Base-by-base conservation (phyloP, 1,140 invertebrate genomes). In the Heterodera schachtii region DNA sequence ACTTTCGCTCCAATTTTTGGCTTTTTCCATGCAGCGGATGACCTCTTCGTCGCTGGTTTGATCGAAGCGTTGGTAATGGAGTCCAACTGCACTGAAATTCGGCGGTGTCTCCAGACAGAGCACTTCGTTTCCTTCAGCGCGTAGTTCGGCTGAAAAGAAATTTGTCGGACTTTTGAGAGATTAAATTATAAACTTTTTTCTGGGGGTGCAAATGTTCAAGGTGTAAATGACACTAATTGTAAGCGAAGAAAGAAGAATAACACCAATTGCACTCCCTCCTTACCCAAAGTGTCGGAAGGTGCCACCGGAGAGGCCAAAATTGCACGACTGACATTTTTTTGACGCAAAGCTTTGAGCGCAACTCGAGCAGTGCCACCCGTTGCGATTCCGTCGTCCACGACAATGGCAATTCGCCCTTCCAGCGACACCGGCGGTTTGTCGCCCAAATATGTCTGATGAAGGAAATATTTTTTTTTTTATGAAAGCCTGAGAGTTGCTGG, bases 371-470 rank as follows among this genome's bases (percentile, higher is more conserved):
- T 80, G 11, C 75, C 70, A 21, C 79, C 79, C 5, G 79, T 80
- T 31, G 79, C 79, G 8, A 80, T 80, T 57, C 79, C 79, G 69
- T 80, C 79, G 47, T 80, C 79, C 21, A 80, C 79, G 52, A 80
- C 79, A 41, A 80, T 80, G 60, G 71, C 70, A 44, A 79, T 80
- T 60, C 44, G 41, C 6, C 79, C 79, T 19, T 44, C 79, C n/a
- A 80, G 71, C 47, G 31, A 1, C 64, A 80, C 1, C 19, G 79
- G 71, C 8, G 76, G 76, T 3, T 16, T 70, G 2, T 79, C 79
- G 31, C 77, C 77, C 77, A 78, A 70, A 78, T 78, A 78, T n/a
- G 43, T 31, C 76, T 77, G 64, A 77, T 31, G 64, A n/a, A n/a
- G n/a, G n/a, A n/a, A n/a, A n/a, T n/a, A n/a, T n/a, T n/a, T n/a